These are phyloP conservation scores for Strigamia maritima DNA, from an alignment of 2,888 invertebrate species.

Conservation along the genomic window DNA sequence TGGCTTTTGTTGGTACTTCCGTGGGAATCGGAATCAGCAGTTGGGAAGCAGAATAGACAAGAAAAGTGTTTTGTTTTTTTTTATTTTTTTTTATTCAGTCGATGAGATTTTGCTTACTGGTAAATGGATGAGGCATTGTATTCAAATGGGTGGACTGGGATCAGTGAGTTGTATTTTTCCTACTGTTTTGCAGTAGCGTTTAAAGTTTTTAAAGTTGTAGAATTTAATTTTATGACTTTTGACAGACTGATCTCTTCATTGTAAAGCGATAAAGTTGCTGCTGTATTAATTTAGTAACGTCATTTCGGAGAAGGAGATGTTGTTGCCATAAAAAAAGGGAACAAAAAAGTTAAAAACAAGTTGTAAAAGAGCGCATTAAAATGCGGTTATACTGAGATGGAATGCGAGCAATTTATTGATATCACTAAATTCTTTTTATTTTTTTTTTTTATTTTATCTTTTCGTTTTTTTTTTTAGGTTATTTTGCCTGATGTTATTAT, in stretches of 20 bases:
- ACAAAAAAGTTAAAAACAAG: neutral
- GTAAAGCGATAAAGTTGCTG: slow-evolving; percentile 7
- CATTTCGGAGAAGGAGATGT: neutral
- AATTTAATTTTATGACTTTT: slow-evolving; percentile 7
- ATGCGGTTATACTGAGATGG: neutral
- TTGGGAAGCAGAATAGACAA: neutral
- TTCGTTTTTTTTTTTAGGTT: too few species aligned
- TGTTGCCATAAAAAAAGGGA: neutral
- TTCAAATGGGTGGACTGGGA: neutral
- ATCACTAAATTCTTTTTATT: too few species aligned
- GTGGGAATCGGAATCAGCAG: neutral
- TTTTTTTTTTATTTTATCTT: too few species aligned
- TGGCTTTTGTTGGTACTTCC: neutral
- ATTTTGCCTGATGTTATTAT: too few species aligned
- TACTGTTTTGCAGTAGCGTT: neutral
- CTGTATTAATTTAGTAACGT: slow-evolving; percentile 1
- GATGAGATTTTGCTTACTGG: too few species aligned
- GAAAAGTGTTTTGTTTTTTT: neutral
- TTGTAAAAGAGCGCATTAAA: neutral
- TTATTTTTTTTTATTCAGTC: neutral
- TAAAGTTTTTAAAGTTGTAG: neutral
- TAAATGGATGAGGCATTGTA: neutral
- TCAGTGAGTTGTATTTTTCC: neutral
- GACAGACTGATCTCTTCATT: slow-evolving; percentile 15
- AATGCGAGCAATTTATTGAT: neutral